phyloP scores from a whole-genome alignment of 2,797 vertebrate species.

The Melanogrammus aeglefinus region DNA sequence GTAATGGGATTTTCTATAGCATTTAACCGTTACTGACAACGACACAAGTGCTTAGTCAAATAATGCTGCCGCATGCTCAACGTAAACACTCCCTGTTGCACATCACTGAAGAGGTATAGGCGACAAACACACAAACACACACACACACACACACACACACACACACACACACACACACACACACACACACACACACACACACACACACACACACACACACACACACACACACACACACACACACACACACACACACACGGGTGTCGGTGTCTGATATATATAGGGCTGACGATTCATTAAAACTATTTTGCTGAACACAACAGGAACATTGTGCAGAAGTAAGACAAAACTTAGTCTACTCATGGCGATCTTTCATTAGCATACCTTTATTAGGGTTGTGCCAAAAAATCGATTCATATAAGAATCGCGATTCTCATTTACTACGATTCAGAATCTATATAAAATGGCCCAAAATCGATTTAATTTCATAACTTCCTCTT shows the following conservation, averaged over 20 bases:
- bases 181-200: neutral
- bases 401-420: no score
- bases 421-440: no score
- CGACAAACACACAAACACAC: neutral
- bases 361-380: neutral
- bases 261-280: neutral
- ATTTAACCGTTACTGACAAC: conserved; percentile 10
- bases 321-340: neutral
- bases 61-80: neutral
- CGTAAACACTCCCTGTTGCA: neutral
- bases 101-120: neutral
- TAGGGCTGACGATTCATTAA: neutral
- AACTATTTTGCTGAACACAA: neutral
- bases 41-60: conserved; percentile 3
- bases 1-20: conserved; percentile 33
- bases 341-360: neutral
- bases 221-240: neutral
- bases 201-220: neutral
- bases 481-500: no score
- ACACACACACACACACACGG: neutral
- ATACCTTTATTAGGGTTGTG: no score
- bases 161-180: no score
- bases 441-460: no score
- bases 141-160: neutral
- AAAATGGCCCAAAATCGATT: no score